These are phyloP conservation scores for Therioaphis trifolii DNA, from an alignment of 2,888 invertebrate genomes.

Conservation along the genomic window DNA sequence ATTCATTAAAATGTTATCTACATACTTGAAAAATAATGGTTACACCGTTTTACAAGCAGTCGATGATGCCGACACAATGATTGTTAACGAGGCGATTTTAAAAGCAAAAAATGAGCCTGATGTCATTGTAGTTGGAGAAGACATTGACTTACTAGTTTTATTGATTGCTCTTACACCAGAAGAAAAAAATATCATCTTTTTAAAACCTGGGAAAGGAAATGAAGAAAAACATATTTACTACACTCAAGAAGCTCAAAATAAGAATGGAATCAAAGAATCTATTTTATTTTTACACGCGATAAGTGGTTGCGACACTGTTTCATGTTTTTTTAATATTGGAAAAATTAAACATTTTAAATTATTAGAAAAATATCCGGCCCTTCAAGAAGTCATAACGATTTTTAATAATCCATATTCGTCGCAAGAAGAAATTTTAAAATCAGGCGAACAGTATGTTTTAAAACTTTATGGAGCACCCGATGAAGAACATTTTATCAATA, in stretches of 20 bases:
- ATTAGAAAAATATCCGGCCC: constrained; percentile 52
- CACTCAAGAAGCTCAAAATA: constrained; percentile 16
- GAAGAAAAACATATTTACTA: constrained; percentile 57
- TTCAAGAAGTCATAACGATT: constrained; percentile 29
- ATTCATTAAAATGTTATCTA: constrained; percentile 60
- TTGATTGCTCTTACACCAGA: constrained; percentile 38
- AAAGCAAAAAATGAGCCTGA: constrained; percentile 52
- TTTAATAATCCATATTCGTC: constrained; percentile 44
- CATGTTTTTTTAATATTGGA: constrained; percentile 64
- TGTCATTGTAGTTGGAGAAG: constrained; percentile 64
- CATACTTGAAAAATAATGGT: constrained; percentile 40
- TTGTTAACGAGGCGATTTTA: constrained; percentile 63
- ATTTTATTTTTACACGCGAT: constrained; percentile 65
- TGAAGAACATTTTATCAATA: constrained; percentile 35
- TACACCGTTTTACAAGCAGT: constrained; percentile 47
- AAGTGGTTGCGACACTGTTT: constrained; percentile 62
- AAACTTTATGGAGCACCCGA: constrained; percentile 40
- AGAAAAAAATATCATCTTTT: constrained; percentile 63
- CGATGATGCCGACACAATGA: constrained; percentile 64
- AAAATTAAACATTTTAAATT: constrained; percentile 60
- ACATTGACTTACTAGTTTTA: constrained; percentile 66
- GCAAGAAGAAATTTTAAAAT: constrained; percentile 35
- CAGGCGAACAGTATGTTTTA: constrained; percentile 22
- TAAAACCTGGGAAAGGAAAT: constrained; percentile 64
- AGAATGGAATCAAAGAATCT: constrained; percentile 42